A percentile compares a stretch with the other conserved stretches of the same genome.
Conservation (phyloP, 2,888 invertebrate species). For the Pristionchus mayeri region DNA sequence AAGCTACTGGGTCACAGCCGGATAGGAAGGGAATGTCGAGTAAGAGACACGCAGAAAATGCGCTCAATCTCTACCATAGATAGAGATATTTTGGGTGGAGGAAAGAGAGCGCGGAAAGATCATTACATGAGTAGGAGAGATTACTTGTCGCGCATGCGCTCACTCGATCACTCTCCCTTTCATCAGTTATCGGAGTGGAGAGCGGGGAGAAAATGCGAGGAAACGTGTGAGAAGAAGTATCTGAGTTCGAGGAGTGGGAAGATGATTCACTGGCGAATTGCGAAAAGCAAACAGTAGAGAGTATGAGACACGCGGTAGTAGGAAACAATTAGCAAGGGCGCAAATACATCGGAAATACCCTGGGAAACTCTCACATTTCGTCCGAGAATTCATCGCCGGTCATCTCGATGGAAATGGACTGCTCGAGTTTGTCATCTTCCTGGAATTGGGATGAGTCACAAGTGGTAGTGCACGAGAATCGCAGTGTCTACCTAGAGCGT, state of each 20-base stretch:
- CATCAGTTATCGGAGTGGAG: neutral
- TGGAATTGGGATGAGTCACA: neutral
- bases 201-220: neutral
- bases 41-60: neutral
- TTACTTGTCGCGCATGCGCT: neutral
- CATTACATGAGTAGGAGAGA: slow-evolving; percentile 10
- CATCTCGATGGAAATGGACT: slow-evolving; percentile 29
- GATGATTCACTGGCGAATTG: slow-evolving; percentile 30
- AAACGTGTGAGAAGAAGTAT: neutral
- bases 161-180: neutral
- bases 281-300: neutral
- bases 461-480: too few species aligned
- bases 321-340: neutral
- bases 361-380: neutral
- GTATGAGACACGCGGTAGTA: neutral
- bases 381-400: neutral
- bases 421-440: slow-evolving; percentile 27
- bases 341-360: too few species aligned
- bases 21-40: neutral
- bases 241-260: neutral
- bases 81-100: neutral
- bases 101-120: neutral
- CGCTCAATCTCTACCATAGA: slow-evolving; percentile 7
- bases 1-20: neutral
- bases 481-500: too few species aligned